A percentile compares a stretch with the other conserved stretches of the same genome.
Evolutionary conservation across 2,113 vertebrate species (phyloP).

Genomic region (Capreolus pygargus): DNA sequence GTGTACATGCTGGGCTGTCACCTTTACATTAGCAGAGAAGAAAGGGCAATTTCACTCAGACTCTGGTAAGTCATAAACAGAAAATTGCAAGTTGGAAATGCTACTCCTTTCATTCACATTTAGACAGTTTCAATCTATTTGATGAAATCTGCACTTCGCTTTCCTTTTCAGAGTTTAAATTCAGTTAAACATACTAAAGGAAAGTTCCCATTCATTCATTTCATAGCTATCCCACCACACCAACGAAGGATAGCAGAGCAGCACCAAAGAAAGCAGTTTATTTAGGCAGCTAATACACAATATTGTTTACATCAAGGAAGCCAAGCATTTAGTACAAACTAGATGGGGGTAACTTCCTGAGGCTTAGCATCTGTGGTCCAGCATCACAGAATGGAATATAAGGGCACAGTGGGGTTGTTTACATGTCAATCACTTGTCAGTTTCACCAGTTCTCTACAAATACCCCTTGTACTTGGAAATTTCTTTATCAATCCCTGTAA

Average conservation of each 20-base stretch:
- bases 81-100: neutral
- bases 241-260: neutral
- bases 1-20: neutral
- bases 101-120: neutral
- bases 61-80: neutral
- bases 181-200: neutral
- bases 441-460: conserved; percentile 77
- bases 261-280: neutral
- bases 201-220: neutral
- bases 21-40: neutral
- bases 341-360: conserved; percentile 74
- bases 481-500: conserved; percentile 71
- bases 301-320: conserved; percentile 58
- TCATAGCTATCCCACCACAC: neutral
- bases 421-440: conserved; percentile 82
- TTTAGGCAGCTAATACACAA: conserved; percentile 59
- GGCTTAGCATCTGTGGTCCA: conserved; percentile 62
- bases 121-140: neutral
- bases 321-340: conserved; percentile 76
- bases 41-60: neutral
- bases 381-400: conserved; percentile 65
- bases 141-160: neutral
- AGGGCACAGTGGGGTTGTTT: conserved; percentile 80
- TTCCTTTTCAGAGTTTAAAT: conserved; percentile 11
- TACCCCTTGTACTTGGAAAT: conserved; percentile 65